Evolutionary conservation across 2,797 vertebrate species (phyloP), one percentile per base, ranked within the genome.

Genomic region (Cossypha heuglini): DNA sequence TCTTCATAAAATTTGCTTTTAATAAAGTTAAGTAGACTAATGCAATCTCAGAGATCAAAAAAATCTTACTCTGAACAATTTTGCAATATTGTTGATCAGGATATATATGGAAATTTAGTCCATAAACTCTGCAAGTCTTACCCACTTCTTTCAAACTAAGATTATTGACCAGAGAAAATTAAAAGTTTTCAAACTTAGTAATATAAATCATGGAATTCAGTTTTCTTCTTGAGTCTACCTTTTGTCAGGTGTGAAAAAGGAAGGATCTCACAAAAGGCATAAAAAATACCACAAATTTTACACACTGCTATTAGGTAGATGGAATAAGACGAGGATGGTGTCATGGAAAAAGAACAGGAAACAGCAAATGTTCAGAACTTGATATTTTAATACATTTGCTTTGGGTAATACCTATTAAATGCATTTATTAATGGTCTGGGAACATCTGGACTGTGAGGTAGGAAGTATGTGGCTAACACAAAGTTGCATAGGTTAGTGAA

Each of bases 1-100:
- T 51, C 76, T 74, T 89, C 75, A 80, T 74, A 84, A 93, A 92
- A 93, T 57, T 66, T 78, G 29, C 48, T 89, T 95, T 80, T 92
- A 94, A 94, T 93, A 54, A 85, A 91, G 45, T 69, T 96, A 92
- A 90, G n/a, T 64, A 63, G 76, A 87, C 42, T 66, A 78, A 87
- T 62, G 42, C 21, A 87, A 78, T 93, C 64, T 86, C 4, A 7
- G 90, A 88, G 21, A 92, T 84, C 2, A 63, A 88, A 91, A 58
- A 76, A 74, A 62, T 28, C 35, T 90, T 90, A 63, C 35, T 84
- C 82, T 69, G 76, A 95, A 88, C 51, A 72, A 87, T 66, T 90
- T 90, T 35, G 6, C 74, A 88, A 71, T 29, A 89, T 33, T 58
- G 43, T 38, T 92, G 78, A 91, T 78, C 58, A 94, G 71, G 31